Conservation (phyloP, 2,797 vertebrate species). For the Hybognathus amarus region DNA sequence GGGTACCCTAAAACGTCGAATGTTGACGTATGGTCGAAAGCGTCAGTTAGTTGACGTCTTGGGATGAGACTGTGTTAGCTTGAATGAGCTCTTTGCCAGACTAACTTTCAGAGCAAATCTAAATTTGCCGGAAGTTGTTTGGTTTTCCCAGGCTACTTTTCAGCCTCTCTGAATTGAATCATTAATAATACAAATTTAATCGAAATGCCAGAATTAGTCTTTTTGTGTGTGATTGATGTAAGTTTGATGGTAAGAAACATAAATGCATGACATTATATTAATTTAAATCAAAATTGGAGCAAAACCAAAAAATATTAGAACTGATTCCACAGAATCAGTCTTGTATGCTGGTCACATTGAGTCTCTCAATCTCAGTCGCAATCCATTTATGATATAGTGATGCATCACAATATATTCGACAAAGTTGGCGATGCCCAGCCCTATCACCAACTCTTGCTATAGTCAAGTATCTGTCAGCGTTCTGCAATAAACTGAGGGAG, state of each 20-base stretch:
- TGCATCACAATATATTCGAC: not conserved
- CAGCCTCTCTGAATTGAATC: too few relatives aligned
- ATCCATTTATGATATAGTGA: not conserved
- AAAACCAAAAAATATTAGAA: not conserved
- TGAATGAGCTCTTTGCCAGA: too few relatives aligned
- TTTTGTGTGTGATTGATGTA: not conserved
- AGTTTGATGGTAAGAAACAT: not conserved
- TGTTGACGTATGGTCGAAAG: too few relatives aligned
- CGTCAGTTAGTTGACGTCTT: too few relatives aligned
- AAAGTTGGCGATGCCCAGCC: not conserved
- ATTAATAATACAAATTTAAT: not conserved
- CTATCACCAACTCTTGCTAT: not conserved
- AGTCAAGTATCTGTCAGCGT: not conserved
- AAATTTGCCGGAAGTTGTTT: too few relatives aligned
- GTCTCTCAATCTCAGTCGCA: not conserved
- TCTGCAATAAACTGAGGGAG: conserved; percentile 21
- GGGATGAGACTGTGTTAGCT: too few relatives aligned
- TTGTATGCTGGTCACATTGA: not conserved
- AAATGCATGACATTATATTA: not conserved
- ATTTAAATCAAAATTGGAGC: not conserved
- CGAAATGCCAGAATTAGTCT: not conserved
- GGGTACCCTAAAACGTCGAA: too few relatives aligned
- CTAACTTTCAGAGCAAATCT: too few relatives aligned
- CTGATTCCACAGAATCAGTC: not conserved
- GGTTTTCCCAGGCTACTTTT: not conserved